Percentiles rank a stretch among this genome's conserved stretches.
phyloP scores from a whole-genome alignment of 2,888 invertebrate genomes.

The Capitulum mitella region DNA sequence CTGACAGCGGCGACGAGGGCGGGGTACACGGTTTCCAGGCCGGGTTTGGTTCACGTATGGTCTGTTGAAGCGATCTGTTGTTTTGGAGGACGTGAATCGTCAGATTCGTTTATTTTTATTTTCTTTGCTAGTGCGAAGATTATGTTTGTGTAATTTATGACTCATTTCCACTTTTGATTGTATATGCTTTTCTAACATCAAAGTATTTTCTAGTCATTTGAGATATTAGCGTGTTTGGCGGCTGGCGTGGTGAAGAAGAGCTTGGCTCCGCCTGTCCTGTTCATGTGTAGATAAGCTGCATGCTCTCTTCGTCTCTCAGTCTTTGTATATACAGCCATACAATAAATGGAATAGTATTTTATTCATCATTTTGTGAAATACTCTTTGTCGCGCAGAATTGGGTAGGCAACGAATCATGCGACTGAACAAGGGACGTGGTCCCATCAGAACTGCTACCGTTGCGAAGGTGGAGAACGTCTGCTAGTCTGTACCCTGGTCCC shows the following conservation, averaged over 20 bases:
- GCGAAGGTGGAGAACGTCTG: too few species aligned
- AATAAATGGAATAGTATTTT: constrained; percentile 24
- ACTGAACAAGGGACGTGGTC: too few species aligned
- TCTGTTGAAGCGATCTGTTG: background rate
- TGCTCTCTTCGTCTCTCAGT: constrained; percentile 6
- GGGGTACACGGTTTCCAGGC: background rate
- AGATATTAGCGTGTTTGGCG: background rate
- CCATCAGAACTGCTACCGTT: too few species aligned
- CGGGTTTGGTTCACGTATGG: background rate
- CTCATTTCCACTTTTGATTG: constrained; percentile 21
- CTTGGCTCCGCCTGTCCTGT: background rate
- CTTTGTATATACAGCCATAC: constrained; percentile 17
- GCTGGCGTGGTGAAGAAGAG: background rate
- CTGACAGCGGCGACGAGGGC: background rate
- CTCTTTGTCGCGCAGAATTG: too few species aligned
- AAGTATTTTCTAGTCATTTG: constrained; percentile 25
- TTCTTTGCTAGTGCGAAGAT: background rate
- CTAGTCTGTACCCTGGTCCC: too few species aligned
- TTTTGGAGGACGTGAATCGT: background rate
- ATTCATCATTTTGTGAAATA: too few species aligned
- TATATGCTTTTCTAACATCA: constrained; percentile 22
- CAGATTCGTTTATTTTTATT: constrained; percentile 25
- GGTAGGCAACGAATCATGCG: too few species aligned
- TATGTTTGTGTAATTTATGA: constrained; percentile 23
- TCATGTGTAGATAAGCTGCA: constrained; percentile 22